These are phyloP conservation scores for Alfaro cultratus DNA, from an alignment of 2,797 vertebrate species.

Conservation along the genomic window DNA sequence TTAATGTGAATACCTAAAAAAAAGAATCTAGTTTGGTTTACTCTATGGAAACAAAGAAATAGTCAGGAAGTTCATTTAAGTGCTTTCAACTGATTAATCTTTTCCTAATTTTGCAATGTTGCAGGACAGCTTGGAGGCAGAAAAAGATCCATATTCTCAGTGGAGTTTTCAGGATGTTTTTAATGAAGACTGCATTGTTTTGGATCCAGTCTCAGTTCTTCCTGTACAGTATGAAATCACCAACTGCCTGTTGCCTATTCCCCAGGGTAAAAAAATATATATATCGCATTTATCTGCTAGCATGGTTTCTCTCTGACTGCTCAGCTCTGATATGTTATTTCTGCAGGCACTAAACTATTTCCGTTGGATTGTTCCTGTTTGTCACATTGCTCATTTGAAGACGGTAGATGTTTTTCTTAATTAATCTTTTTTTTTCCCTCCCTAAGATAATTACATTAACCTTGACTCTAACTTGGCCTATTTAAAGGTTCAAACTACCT, in stretches of 20 bases:
- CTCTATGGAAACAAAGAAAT: not conserved
- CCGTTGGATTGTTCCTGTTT: conserved; percentile 90
- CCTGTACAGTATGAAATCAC: conserved; percentile 91
- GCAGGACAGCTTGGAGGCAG: conserved; percentile 83
- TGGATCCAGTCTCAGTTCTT: conserved; percentile 87
- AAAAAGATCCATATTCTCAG: conserved; percentile 86
- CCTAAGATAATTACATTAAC: not conserved
- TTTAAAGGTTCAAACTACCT: conserved; percentile 78
- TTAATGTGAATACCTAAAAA: not conserved
- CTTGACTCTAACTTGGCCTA: not conserved
- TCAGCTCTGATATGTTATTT: conserved; percentile 8
- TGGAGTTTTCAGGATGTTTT: conserved; percentile 90
- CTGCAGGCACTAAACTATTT: conserved; percentile 83
- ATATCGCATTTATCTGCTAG: not conserved
- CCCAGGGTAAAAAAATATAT: conserved; percentile 74
- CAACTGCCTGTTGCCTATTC: conserved; percentile 85
- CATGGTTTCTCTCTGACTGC: not conserved
- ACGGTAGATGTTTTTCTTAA: conserved; percentile 74
- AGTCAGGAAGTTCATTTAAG: not conserved
- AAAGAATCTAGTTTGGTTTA: not conserved
- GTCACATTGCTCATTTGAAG: conserved; percentile 82
- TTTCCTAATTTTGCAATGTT: conserved; percentile 5
- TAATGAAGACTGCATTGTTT: conserved; percentile 93
- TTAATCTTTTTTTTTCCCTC: not conserved
- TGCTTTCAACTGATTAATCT: not conserved